Conservation (phyloP, 2,113 vertebrate genomes). For the Puma concolor region DNA sequence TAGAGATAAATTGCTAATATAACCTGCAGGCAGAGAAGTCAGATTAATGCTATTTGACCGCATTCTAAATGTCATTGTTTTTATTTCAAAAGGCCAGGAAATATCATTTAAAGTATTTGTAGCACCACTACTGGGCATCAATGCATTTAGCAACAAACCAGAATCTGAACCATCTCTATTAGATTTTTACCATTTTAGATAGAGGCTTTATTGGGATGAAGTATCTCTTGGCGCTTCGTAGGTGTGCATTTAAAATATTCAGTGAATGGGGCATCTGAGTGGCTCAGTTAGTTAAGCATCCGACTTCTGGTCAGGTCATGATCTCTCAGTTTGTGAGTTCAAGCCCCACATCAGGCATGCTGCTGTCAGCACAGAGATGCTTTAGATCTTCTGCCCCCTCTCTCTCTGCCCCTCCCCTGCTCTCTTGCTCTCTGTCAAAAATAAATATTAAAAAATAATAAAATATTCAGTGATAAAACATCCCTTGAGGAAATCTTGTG, state of each 20-base stretch:
- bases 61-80: constrained; percentile 73
- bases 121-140: not conserved
- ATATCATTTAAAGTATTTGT: constrained; percentile 64
- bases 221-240: not conserved
- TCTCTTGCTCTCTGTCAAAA: too few species aligned
- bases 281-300: too few species aligned
- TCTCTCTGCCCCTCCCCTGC: too few species aligned
- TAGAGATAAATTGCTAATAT: constrained; percentile 47
- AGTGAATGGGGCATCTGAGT: not conserved
- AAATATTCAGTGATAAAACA: not conserved
- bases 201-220: not conserved
- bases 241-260: not conserved
- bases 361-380: too few species aligned
- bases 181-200: not conserved
- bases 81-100: constrained; percentile 67
- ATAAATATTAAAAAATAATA: not conserved
- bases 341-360: too few species aligned
- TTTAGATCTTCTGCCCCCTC: too few species aligned
- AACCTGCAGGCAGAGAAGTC: constrained; percentile 44
- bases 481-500: not conserved
- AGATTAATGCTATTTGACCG: constrained; percentile 54
- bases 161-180: not conserved
- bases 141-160: not conserved
- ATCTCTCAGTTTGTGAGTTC: too few species aligned
- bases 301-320: too few species aligned